phyloP scores from a whole-genome alignment of 2,888 invertebrate genomes.

The Coremacera marginata region DNA sequence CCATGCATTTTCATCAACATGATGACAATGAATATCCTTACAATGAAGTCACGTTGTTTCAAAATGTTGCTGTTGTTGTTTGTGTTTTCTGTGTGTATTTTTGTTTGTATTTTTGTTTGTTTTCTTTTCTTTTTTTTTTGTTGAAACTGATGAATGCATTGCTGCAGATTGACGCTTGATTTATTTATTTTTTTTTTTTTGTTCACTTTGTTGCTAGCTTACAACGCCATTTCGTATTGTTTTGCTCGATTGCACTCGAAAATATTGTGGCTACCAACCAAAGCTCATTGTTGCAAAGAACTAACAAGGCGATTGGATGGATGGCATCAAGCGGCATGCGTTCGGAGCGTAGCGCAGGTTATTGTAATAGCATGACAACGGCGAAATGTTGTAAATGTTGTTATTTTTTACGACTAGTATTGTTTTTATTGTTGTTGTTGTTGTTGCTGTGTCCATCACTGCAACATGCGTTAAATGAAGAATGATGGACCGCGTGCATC shows the following conservation, averaged over 20 bases:
- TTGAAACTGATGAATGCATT: neutral
- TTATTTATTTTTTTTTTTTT: neutral
- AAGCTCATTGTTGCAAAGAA: neutral
- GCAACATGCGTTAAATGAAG: conserved; percentile 19
- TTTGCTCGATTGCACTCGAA: conserved; percentile 1
- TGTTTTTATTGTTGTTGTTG: neutral
- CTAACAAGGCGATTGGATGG: too few species aligned
- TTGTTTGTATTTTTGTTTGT: too few species aligned
- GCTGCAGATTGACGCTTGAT: neutral
- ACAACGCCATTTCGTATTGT: neutral
- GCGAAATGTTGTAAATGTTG: neutral
- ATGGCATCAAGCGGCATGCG: too few species aligned
- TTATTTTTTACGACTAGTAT: neutral
- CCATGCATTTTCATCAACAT: conserved; percentile 14
- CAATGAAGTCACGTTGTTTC: conserved; percentile 12
- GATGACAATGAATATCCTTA: conserved; percentile 9
- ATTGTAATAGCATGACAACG: too few species aligned
- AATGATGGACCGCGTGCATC: conserved; percentile 13
- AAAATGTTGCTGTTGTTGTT: neutral
- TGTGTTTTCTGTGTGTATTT: too few species aligned
- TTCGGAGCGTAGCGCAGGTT: too few species aligned
- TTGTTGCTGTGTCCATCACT: neutral
- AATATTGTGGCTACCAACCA: neutral
- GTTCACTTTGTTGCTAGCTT: neutral
- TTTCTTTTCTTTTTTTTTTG: neutral